These are phyloP conservation scores for Malurus melanocephalus DNA, from an alignment of 2,113 vertebrate species.

Conservation along the genomic window DNA sequence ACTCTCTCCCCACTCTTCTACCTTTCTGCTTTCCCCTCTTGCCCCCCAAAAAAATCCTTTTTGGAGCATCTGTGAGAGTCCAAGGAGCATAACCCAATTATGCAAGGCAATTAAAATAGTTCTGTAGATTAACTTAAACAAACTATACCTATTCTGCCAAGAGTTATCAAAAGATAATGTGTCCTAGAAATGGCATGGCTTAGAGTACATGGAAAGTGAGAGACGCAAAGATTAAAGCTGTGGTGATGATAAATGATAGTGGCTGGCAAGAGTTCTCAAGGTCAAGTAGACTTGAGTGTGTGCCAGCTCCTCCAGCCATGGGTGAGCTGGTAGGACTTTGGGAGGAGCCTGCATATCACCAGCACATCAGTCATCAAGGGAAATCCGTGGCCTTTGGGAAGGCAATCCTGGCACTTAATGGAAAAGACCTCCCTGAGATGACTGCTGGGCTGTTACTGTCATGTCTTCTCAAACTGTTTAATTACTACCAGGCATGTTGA, in stretches of 20 bases:
- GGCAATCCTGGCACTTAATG: not conserved
- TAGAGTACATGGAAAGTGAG: not conserved
- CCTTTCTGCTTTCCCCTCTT: not conserved
- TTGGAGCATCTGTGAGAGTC: not conserved
- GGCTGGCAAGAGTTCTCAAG: not conserved
- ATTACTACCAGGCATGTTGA: not conserved
- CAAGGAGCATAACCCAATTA: not conserved
- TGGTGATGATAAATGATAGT: accelerated
- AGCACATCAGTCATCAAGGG: not conserved
- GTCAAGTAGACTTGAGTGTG: not conserved
- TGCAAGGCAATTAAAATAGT: not conserved
- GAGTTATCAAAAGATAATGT: not conserved
- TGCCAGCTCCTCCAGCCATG: not conserved
- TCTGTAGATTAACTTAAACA: not conserved
- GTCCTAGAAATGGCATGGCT: not conserved
- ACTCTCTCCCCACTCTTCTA: not conserved
- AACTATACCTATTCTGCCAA: not conserved
- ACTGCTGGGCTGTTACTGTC: not conserved
- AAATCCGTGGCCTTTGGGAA: not conserved
- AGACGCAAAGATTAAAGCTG: not conserved
- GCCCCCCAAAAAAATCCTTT: not conserved
- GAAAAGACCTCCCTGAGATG: not conserved
- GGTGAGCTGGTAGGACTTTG: not conserved
- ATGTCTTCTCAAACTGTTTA: not conserved
- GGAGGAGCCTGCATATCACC: not conserved